Percentiles rank a stretch among this genome's conserved stretches.
Conservation (phyloP, 2,797 vertebrate genomes). For the Alosa sapidissima region DNA sequence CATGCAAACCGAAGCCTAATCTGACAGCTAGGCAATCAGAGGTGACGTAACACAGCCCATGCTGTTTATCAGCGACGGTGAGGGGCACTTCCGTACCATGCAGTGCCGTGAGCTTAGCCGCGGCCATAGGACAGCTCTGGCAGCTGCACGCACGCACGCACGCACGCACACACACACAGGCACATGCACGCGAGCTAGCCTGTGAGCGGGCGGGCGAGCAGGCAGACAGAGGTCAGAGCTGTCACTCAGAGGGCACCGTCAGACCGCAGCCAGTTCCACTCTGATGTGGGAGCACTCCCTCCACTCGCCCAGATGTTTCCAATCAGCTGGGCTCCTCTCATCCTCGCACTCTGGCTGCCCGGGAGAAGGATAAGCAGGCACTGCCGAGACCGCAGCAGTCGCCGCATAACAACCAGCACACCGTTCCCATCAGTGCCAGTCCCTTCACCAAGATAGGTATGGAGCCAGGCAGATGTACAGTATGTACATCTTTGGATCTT, state of each 20-base stretch:
- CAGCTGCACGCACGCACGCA: constrained; percentile 72
- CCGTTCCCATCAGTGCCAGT: neutral
- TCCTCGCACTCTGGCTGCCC: constrained; percentile 43
- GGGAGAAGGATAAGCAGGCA: constrained; percentile 19
- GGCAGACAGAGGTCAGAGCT: constrained; percentile 74
- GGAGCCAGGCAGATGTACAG: neutral
- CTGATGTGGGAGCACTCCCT: constrained; percentile 75
- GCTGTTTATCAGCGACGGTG: constrained; percentile 24
- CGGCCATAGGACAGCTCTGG: constrained; percentile 56
- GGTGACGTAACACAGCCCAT: constrained; percentile 25
- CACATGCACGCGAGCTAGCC: constrained; percentile 57
- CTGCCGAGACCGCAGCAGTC: neutral
- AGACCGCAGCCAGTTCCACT: constrained; percentile 72
- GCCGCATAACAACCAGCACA: neutral
- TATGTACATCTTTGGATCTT: neutral
- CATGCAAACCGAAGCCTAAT: neutral
- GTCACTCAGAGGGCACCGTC: constrained; percentile 79
- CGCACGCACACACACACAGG: constrained; percentile 56
- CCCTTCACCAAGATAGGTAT: neutral
- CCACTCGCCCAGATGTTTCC: constrained; percentile 80
- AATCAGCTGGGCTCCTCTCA: constrained; percentile 74
- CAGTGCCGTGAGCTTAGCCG: constrained; percentile 67
- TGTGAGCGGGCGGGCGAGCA: neutral
- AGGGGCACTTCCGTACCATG: constrained; percentile 59
- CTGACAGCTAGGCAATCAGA: constrained; percentile 17